These are phyloP conservation scores for Pogonophryne albipinna DNA, from an alignment of 2,797 vertebrate genomes.

Conservation along the genomic window DNA sequence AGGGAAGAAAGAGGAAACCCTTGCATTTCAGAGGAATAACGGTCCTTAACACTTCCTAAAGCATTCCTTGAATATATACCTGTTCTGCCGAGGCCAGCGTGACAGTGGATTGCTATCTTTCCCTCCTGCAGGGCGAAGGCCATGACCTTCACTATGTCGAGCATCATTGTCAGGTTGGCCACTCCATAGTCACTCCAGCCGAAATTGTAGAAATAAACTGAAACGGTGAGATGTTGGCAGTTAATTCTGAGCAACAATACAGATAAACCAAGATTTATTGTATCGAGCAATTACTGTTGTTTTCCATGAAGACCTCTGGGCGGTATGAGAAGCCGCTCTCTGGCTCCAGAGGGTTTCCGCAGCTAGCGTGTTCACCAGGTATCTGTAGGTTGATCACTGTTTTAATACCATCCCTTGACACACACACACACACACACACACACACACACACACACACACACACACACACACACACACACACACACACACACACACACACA, in stretches of 20 bases:
- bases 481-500: slow-evolving; percentile 34
- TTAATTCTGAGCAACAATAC: background rate
- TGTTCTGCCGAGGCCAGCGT: slow-evolving; percentile 97
- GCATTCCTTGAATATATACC: slow-evolving; percentile 77
- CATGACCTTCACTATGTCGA: slow-evolving; percentile 98
- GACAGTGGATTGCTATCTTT: slow-evolving; percentile 95
- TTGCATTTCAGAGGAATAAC: background rate
- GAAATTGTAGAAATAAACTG: slow-evolving; percentile 99
- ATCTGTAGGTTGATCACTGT: slow-evolving; percentile 97
- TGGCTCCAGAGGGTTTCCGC: slow-evolving; percentile 92
- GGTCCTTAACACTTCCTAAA: background rate
- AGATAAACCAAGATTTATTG: background rate
- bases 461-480: slow-evolving; percentile 34
- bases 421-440: slow-evolving; percentile 34
- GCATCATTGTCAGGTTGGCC: slow-evolving; percentile 89
- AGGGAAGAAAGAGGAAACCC: slow-evolving; percentile 10
- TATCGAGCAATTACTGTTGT: slow-evolving; percentile 88
- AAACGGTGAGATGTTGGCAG: slow-evolving; percentile 43
- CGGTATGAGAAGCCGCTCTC: slow-evolving; percentile 96
- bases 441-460: slow-evolving; percentile 34
- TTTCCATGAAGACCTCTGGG: slow-evolving; percentile 96
- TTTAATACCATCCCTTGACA: slow-evolving; percentile 90
- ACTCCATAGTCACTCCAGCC: slow-evolving; percentile 97
- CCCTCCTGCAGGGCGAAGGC: slow-evolving; percentile 96
- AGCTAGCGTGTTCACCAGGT: slow-evolving; percentile 95